These are phyloP conservation scores for Tautogolabrus adspersus DNA, from an alignment of 2,113 vertebrate genomes.

Conservation along the genomic window DNA sequence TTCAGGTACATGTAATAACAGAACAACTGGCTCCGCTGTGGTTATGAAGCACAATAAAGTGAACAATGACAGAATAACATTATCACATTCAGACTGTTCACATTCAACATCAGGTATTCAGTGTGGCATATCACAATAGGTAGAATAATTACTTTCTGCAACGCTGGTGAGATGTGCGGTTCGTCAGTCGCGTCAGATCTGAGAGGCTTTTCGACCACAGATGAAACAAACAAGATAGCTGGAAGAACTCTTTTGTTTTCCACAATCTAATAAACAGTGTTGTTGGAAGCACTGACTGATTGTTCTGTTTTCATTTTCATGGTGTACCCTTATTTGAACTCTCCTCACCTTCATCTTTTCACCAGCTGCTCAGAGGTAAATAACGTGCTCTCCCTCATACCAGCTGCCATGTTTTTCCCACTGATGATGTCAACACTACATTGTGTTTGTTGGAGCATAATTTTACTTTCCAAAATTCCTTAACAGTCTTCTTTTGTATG, in stretches of 20 bases:
- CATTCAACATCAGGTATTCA: conserved; percentile 33
- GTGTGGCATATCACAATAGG: neutral
- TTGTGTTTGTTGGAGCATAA: neutral
- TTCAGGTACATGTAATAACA: neutral
- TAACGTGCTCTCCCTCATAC: neutral
- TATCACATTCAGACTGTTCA: conserved; percentile 9
- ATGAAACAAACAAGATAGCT: conserved; percentile 28
- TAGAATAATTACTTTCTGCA: conserved; percentile 44
- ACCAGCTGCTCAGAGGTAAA: conserved; percentile 11
- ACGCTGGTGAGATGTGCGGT: conserved; percentile 27
- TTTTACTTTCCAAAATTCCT: conserved; percentile 5
- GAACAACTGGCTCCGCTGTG: conserved; percentile 4
- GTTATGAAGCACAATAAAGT: conserved; percentile 29
- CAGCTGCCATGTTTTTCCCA: conserved; percentile 2
- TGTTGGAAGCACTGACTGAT: neutral
- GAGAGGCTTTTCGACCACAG: conserved; percentile 16
- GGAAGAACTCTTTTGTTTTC: conserved; percentile 21
- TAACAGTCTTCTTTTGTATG: neutral
- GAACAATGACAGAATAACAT: conserved; percentile 17
- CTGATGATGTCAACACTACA: conserved; percentile 11
- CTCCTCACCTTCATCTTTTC: neutral
- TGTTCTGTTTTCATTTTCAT: neutral
- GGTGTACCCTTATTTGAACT: neutral
- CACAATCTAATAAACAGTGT: conserved; percentile 36
- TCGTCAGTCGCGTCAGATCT: conserved; percentile 32